Evolutionary conservation across 2,113 vertebrate species (phyloP).

Genomic region (Leptosomus discolor): DNA sequence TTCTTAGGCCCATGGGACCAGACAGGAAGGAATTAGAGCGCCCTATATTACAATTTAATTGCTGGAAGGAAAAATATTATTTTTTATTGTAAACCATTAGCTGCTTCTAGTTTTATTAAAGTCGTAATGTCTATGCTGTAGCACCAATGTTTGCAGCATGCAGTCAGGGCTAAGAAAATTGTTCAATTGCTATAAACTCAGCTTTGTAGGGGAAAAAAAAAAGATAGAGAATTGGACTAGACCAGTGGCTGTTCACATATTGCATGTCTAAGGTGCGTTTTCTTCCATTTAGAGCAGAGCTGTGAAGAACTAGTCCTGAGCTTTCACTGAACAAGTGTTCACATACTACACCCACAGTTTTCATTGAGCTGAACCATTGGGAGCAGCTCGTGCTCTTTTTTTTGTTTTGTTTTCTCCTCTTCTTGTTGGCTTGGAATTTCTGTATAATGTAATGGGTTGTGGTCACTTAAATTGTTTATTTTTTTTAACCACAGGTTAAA

Average conservation of each 20-base stretch:
- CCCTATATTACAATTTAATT: constrained; percentile 78
- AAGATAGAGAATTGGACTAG: neutral
- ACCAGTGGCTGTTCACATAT: neutral
- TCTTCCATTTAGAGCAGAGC: neutral
- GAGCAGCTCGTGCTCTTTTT: neutral
- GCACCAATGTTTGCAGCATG: constrained; percentile 5
- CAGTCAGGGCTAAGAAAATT: neutral
- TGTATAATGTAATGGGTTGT: neutral
- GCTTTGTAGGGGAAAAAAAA: neutral
- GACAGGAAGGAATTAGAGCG: constrained; percentile 79
- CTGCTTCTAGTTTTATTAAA: constrained; percentile 74
- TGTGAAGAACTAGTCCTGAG: neutral
- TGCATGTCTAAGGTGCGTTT: neutral
- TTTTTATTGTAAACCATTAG: constrained; percentile 77
- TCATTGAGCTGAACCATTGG: neutral
- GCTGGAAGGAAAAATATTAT: constrained; percentile 80
- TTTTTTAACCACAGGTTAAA: neutral
- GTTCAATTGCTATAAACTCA: neutral
- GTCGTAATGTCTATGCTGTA: constrained; percentile 12
- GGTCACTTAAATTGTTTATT: neutral
- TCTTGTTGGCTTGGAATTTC: neutral
- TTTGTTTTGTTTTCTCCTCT: neutral
- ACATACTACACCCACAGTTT: neutral
- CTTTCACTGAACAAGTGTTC: neutral
- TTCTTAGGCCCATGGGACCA: constrained; percentile 70